Percentiles rank a stretch among this genome's conserved stretches.
These are phyloP conservation scores for Hystrix brachyura DNA, from an alignment of 2,113 vertebrate species.

Conservation along the genomic window DNA sequence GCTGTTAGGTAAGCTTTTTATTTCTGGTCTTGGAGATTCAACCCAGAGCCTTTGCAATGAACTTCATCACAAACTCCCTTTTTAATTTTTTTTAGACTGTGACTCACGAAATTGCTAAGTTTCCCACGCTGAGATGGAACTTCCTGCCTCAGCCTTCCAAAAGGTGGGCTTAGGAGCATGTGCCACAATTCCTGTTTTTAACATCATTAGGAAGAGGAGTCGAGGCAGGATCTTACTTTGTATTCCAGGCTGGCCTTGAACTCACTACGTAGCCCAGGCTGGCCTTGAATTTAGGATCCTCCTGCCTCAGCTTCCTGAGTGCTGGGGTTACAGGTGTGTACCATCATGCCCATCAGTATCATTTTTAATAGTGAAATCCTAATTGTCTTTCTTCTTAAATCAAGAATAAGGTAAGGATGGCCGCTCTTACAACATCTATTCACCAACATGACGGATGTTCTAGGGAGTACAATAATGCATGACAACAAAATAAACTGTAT, in stretches of 20 bases:
- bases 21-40: neutral
- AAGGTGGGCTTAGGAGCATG: neutral
- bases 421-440: neutral
- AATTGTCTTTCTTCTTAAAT: neutral
- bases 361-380: neutral
- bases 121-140: neutral
- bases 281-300: neutral
- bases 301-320: neutral
- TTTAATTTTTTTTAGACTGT: neutral
- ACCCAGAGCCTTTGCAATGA: neutral
- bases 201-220: neutral
- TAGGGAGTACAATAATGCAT: neutral
- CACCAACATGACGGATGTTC: neutral
- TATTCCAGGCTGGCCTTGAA: neutral
- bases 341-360: neutral
- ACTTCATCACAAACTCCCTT: neutral
- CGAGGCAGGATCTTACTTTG: neutral
- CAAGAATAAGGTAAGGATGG: neutral
- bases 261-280: neutral
- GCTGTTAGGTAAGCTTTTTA: neutral
- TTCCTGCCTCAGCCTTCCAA: neutral
- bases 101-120: neutral
- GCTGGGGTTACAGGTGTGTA: neutral
- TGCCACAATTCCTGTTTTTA: neutral
- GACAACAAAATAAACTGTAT: neutral